phyloP scores from a whole-genome alignment of 2,888 invertebrate species.

The Sphaerophoria rueppellii region DNA sequence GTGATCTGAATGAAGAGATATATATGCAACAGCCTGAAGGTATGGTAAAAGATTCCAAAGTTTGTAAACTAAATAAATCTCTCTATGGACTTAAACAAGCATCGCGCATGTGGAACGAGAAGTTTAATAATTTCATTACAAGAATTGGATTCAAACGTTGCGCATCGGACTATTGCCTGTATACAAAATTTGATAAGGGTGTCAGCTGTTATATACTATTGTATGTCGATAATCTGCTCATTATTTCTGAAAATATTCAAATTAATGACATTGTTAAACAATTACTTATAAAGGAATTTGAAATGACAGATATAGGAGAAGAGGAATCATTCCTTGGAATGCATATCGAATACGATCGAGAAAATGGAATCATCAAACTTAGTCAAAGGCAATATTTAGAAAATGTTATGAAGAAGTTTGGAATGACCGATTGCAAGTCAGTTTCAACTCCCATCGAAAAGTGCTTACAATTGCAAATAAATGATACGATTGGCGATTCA shows the following conservation, averaged over 20 bases:
- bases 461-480: background rate
- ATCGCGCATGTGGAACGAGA: constrained; percentile 22
- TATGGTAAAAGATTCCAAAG: constrained; percentile 32
- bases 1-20: background rate
- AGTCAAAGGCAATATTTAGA: background rate
- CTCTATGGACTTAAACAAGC: constrained; percentile 61
- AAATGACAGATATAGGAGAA: background rate
- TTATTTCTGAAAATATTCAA: background rate
- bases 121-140: constrained; percentile 3
- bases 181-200: constrained; percentile 10
- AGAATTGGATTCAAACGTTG: background rate
- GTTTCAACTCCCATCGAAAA: background rate
- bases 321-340: constrained; percentile 10
- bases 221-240: background rate
- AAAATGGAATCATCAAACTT: background rate
- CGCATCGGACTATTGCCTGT: constrained; percentile 11
- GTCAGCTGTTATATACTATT: background rate
- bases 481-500: background rate
- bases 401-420: background rate
- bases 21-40: constrained; percentile 2
- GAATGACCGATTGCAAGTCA: background rate
- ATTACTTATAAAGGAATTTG: constrained; percentile 11
- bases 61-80: constrained; percentile 43
- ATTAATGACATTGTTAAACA: background rate
- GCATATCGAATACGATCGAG: background rate